Percentiles rank a stretch among this genome's conserved stretches.
phyloP scores from a whole-genome alignment of 2,113 vertebrate species.

The Tetraodon nigroviridis region DNA sequence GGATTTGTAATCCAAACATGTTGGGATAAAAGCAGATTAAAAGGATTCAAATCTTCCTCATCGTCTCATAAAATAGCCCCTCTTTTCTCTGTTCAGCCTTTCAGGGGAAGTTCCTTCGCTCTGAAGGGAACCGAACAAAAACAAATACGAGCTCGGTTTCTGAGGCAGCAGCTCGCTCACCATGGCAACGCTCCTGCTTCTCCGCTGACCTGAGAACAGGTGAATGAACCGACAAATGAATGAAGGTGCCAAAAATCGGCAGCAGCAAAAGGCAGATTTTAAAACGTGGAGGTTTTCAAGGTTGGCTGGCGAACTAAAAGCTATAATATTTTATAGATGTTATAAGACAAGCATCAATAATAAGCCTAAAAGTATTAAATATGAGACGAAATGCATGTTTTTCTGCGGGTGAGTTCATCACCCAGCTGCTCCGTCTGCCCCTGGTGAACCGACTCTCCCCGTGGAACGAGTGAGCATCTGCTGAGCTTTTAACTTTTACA shows the following conservation, averaged over 20 bases:
- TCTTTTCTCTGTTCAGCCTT: slow-evolving; percentile 17
- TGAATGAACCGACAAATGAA: too few species aligned
- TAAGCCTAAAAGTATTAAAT: too few species aligned
- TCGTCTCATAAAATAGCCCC: too few species aligned
- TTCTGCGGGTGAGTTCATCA: not conserved
- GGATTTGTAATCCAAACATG: slow-evolving; percentile 9
- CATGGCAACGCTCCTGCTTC: too few species aligned
- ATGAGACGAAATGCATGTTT: too few species aligned
- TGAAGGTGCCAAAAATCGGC: too few species aligned
- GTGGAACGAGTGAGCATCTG: slow-evolving; percentile 5
- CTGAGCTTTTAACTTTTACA: slow-evolving; percentile 8
- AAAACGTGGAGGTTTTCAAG: too few species aligned
- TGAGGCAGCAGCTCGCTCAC: slow-evolving; percentile 15
- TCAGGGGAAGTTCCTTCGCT: slow-evolving; percentile 1
- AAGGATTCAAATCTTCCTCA: not conserved
- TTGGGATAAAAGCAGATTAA: not conserved
- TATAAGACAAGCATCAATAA: too few species aligned
- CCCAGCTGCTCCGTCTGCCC: not conserved
- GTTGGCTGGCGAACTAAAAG: too few species aligned
- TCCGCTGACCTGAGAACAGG: too few species aligned
- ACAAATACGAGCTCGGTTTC: slow-evolving; percentile 34
- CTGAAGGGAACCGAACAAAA: slow-evolving; percentile 16
- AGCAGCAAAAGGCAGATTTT: not conserved
- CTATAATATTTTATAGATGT: too few species aligned
- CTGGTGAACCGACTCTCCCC: not conserved